A percentile compares a stretch with the other conserved stretches of the same genome.
Conservation (phyloP, 2,113 vertebrate genomes). For the Lagopus muta region DNA sequence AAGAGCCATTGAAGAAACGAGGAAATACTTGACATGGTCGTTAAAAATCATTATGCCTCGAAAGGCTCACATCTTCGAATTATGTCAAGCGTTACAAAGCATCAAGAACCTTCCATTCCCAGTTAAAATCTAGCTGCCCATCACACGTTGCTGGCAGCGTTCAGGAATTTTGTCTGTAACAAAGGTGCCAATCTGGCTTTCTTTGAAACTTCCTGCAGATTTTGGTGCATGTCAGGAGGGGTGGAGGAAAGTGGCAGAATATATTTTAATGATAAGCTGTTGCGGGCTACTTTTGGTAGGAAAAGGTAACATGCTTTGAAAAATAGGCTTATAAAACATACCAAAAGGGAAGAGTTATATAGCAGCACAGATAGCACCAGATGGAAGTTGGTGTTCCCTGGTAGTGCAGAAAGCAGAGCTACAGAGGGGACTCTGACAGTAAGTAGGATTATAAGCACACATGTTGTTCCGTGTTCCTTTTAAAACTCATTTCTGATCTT, state of each 20-base stretch:
- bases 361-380: not conserved
- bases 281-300: not conserved
- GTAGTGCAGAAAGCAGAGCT: not conserved
- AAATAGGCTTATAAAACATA: slow-evolving; percentile 25
- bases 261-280: not conserved
- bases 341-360: not conserved
- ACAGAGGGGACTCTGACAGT: not conserved
- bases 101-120: not conserved
- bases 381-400: not conserved
- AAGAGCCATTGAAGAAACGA: not conserved
- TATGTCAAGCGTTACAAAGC: not conserved
- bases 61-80: not conserved
- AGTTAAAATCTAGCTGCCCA: not conserved
- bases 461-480: not conserved
- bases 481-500: not conserved
- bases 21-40: not conserved
- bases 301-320: slow-evolving; percentile 11
- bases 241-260: slow-evolving; percentile 5
- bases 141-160: not conserved
- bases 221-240: slow-evolving; percentile 8
- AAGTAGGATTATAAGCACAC: not conserved
- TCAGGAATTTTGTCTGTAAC: not conserved
- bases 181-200: not conserved
- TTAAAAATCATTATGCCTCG: not conserved
- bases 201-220: not conserved